A percentile compares a stretch with the other conserved stretches of the same genome.
Conservation (phyloP, 2,113 vertebrate genomes). For the Fulmarus glacialis region DNA sequence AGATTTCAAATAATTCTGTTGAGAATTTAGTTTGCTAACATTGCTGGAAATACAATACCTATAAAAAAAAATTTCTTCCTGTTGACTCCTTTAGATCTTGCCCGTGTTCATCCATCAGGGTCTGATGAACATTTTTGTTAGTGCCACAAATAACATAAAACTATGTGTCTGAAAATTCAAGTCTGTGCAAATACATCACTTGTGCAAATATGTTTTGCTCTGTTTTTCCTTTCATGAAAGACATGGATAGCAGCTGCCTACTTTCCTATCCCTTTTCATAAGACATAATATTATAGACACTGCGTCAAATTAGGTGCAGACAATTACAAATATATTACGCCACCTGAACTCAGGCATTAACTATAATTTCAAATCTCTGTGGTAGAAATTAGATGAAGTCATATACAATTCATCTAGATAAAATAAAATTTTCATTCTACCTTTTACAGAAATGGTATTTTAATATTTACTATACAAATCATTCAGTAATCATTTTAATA, state of each 20-base stretch:
- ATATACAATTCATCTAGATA: not conserved
- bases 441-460: not conserved
- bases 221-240: not conserved
- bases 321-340: not conserved
- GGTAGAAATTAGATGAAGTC: not conserved
- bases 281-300: not conserved
- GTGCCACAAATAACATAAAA: conserved; percentile 29
- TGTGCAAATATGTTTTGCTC: not conserved
- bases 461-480: not conserved
- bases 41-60: conserved; percentile 12
- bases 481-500: not conserved
- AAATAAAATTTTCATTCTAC: not conserved
- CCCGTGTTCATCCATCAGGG: not conserved
- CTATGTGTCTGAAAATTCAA: not conserved
- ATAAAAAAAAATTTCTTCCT: conserved; percentile 10
- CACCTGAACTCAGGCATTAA: not conserved
- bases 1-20: not conserved
- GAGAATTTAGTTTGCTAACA: not conserved
- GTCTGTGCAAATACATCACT: not conserved
- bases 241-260: not conserved
- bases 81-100: not conserved
- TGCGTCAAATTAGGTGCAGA: not conserved
- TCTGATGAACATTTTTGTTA: not conserved
- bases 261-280: not conserved
- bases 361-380: not conserved